Evolutionary conservation across 1,140 invertebrate genomes (phyloP).

Genomic region (Sinella curviseta): DNA sequence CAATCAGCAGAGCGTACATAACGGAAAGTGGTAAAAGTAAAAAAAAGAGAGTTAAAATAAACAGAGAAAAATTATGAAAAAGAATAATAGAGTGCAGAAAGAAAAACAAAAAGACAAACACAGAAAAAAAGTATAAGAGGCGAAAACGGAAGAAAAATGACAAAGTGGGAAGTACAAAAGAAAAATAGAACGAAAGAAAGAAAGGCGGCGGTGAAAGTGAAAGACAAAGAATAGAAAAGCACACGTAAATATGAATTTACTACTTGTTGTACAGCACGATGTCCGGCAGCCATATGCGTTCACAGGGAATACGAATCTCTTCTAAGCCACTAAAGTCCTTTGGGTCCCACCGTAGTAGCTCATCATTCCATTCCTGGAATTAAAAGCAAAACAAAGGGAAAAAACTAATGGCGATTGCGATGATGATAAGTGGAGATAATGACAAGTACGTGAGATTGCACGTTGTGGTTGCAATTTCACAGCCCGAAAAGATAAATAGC

Average conservation of each 20-base stretch:
- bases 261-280: slow-evolving; percentile 65
- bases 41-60: too few species aligned
- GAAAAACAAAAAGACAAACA: too few species aligned
- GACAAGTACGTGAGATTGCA: too few species aligned
- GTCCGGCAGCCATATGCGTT: slow-evolving; percentile 62
- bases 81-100: too few species aligned
- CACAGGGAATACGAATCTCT: slow-evolving; percentile 60
- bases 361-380: slow-evolving; percentile 60
- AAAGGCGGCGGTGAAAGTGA: background rate
- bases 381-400: slow-evolving; percentile 30
- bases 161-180: background rate
- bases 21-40: too few species aligned
- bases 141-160: background rate
- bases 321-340: slow-evolving; percentile 58
- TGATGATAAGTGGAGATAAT: too few species aligned
- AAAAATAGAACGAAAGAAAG: background rate
- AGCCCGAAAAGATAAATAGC: too few species aligned
- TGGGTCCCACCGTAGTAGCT: slow-evolving; percentile 61
- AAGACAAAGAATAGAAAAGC: background rate
- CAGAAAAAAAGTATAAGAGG: too few species aligned
- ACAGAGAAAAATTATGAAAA: too few species aligned
- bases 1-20: too few species aligned
- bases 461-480: too few species aligned
- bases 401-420: too few species aligned
- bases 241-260: slow-evolving; percentile 5